These are phyloP conservation scores for Habrosyne pyritoides DNA, from an alignment of 2,888 invertebrate genomes.

Conservation along the genomic window DNA sequence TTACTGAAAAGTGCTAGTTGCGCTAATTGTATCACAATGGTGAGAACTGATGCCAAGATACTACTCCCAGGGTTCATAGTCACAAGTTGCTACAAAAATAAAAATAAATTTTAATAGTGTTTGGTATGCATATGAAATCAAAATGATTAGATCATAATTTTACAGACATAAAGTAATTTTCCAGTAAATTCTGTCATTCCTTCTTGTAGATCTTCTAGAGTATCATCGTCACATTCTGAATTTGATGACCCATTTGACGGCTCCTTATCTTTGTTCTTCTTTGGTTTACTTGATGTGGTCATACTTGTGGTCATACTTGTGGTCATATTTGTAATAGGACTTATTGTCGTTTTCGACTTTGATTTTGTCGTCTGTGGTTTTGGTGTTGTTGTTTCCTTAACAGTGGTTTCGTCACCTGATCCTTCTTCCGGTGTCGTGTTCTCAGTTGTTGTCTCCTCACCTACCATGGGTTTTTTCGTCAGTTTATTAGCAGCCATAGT, in stretches of 20 bases:
- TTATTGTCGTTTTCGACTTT: not conserved
- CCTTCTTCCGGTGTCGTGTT: not conserved
- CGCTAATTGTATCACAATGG: constrained; percentile 15
- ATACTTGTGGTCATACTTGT: not conserved
- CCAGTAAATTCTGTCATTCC: constrained; percentile 11
- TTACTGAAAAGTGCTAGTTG: constrained; percentile 12
- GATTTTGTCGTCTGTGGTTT: not conserved
- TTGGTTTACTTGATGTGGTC: not conserved
- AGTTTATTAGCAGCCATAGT: too few relatives aligned
- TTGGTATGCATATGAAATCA: not conserved
- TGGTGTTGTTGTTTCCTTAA: not conserved
- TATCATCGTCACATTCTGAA: not conserved
- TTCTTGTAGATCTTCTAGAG: not conserved
- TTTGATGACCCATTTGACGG: not conserved
- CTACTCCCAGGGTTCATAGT: constrained; percentile 12
- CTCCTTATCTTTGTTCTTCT: not conserved
- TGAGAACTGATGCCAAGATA: constrained; percentile 19
- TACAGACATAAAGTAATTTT: constrained; percentile 14
- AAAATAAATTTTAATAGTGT: not conserved
- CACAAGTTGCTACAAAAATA: constrained; percentile 17
- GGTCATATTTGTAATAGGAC: not conserved
- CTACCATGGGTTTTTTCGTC: too few relatives aligned
- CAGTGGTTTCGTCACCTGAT: not conserved
- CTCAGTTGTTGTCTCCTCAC: not conserved
- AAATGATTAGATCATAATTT: not conserved